Evolutionary conservation across 2,113 vertebrate genomes (phyloP), one percentile per base, ranked within the genome.

Genomic region (Macquaria australasica): DNA sequence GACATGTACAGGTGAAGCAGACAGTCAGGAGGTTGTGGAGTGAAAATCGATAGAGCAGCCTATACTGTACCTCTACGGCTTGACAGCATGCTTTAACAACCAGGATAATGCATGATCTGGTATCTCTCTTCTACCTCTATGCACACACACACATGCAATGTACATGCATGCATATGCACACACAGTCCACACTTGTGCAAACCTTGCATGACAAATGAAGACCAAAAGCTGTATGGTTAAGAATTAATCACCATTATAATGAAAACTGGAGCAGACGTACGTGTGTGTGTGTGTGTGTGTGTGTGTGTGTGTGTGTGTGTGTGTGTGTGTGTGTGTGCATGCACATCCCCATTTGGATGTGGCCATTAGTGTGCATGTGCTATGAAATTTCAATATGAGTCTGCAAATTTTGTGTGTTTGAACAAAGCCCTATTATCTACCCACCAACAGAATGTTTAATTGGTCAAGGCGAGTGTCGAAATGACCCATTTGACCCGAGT

Each of bases 401-500:
- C n/a, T 56, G 70, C 67, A 69, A 45, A 28, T 55, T 68, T 18
- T 76, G 31, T 58, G 6, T 8, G 23, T 79, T 51, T 28, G 37
- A 53, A 53, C 8, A n/a, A 64, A 71, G 20, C 48, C 64, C 74
- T 75, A 67, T 74, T 85, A 83, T 81, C 53, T 78, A 10, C 50
- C 31, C 34, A 34, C 73, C 28, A 66, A 74, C 56, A 69, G 73
- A 88, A 88, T 80, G 23, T 79, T 68, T 85, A 90, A 91, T 92
- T 92, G 84, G 81, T 73, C 55, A 76, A 81, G 59, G 66, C 34
- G 10, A 80, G 43, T 72, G 64, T 87, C 31, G 15, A 77, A 87
- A 74, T 82, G 81, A 86, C 82, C 83, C 62, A 12, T 82, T 84
- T 90, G 81, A 89, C 92, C 87, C 20, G 9, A 56, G 68, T 34